phyloP scores from a whole-genome alignment of 2,888 invertebrate species.

The Linnaemya vulpina region DNA sequence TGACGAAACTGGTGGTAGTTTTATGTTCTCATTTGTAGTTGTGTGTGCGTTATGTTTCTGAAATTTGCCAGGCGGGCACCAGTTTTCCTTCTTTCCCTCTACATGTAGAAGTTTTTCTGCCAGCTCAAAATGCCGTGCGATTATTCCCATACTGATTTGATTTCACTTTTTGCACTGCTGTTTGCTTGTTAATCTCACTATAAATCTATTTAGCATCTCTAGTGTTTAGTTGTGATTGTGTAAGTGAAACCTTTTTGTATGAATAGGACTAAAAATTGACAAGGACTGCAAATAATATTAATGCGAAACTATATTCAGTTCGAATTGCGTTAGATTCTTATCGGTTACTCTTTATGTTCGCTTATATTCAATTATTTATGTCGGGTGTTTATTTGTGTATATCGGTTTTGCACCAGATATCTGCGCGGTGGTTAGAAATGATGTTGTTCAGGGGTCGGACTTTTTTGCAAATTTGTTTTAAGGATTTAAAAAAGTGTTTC shows the following conservation, averaged over 20 bases:
- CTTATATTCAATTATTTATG: slow-evolving; percentile 32
- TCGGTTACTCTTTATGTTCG: slow-evolving; percentile 31
- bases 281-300: slow-evolving; percentile 37
- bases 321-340: slow-evolving; percentile 57
- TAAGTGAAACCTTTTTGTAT: slow-evolving; percentile 47
- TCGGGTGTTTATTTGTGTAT: background rate
- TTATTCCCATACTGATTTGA: slow-evolving; percentile 25
- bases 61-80: slow-evolving; percentile 73
- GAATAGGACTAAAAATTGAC: slow-evolving; percentile 12
- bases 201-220: slow-evolving; percentile 66
- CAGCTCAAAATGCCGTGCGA: slow-evolving; percentile 20
- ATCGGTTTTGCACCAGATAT: no score
- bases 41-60: slow-evolving; percentile 63
- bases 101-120: slow-evolving; percentile 5
- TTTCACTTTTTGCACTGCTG: slow-evolving; percentile 49
- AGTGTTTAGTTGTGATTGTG: slow-evolving; percentile 54
- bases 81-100: slow-evolving; percentile 34
- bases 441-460: background rate
- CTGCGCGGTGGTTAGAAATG: slow-evolving; percentile 4
- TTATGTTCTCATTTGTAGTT: slow-evolving; percentile 63
- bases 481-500: no score
- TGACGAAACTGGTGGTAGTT: slow-evolving; percentile 40
- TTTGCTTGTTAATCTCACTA: slow-evolving; percentile 57
- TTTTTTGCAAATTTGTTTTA: no score
- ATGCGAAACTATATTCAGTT: slow-evolving; percentile 44